phyloP scores from a whole-genome alignment of 2,113 vertebrate species.

The Callorhinus ursinus region DNA sequence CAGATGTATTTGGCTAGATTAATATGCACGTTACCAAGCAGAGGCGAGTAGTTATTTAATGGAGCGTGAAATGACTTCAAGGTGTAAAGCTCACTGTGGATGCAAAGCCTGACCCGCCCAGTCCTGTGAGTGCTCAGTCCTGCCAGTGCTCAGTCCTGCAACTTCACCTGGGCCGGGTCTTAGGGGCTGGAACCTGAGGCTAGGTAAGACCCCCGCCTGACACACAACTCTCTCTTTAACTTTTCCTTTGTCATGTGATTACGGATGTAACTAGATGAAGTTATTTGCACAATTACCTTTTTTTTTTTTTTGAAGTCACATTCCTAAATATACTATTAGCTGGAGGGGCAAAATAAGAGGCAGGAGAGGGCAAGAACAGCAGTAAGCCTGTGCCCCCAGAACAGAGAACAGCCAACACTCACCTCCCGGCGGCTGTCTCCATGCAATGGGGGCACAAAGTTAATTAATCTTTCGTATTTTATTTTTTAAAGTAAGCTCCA shows the following conservation, averaged over 20 bases:
- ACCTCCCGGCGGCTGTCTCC: fast-evolving
- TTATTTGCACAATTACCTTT: not conserved
- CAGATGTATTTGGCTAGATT: constrained; percentile 17
- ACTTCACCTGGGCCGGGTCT: not conserved
- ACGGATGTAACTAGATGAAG: not conserved
- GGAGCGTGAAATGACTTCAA: constrained; percentile 56
- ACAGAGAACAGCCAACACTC: fast-evolving
- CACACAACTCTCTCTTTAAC: not conserved
- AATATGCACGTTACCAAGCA: not conserved
- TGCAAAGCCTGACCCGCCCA: not conserved
- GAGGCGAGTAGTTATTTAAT: constrained; percentile 50
- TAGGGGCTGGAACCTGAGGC: fast-evolving
- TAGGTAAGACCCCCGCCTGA: fast-evolving
- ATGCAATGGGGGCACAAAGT: fast-evolving
- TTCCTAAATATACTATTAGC: not conserved
- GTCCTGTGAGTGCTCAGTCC: no score
- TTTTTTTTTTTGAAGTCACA: not conserved
- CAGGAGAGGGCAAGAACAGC: fast-evolving
- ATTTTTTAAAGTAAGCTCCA: not conserved
- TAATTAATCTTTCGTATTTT: not conserved
- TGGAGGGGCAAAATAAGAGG: not conserved
- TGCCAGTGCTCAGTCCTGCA: not conserved
- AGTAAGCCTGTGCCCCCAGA: fast-evolving
- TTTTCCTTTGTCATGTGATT: no score
- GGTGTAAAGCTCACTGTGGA: constrained; percentile 42